A percentile compares a stretch with the other conserved stretches of the same genome.
These are phyloP conservation scores for Rhopilema esculentum DNA, from an alignment of 30 jellyfish, hydroid and myxozoan genomes.

Conservation along the genomic window DNA sequence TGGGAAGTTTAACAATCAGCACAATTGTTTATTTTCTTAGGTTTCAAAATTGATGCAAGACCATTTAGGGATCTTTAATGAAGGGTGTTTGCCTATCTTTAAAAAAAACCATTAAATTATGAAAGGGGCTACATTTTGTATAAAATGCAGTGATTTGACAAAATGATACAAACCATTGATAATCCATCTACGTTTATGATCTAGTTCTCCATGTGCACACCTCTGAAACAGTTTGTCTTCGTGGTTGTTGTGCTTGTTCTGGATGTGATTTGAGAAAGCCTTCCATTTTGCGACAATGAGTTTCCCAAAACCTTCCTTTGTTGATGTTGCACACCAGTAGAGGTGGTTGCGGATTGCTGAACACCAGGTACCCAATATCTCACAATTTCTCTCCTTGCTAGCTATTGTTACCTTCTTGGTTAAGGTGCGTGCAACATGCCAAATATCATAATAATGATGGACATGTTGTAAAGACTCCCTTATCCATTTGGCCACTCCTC, in stretches of 20 bases:
- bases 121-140: neutral
- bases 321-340: slow-evolving; percentile 16
- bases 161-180: neutral
- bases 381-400: neutral
- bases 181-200: neutral
- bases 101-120: no score
- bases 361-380: slow-evolving; percentile 1
- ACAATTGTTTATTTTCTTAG: no score
- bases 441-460: slow-evolving; percentile 33
- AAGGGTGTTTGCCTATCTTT: no score
- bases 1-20: no score
- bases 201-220: neutral
- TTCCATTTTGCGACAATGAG: slow-evolving; percentile 5
- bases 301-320: slow-evolving; percentile 6
- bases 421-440: slow-evolving; percentile 49
- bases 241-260: neutral
- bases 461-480: neutral
- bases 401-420: slow-evolving; percentile 17
- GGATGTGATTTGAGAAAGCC: neutral
- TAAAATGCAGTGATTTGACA: neutral
- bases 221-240: neutral
- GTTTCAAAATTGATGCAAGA: no score
- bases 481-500: slow-evolving; percentile 27
- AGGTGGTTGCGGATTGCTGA: neutral
- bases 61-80: no score